phyloP scores from a whole-genome alignment of 2,888 invertebrate species.

The Stictocephala bisonia region DNA sequence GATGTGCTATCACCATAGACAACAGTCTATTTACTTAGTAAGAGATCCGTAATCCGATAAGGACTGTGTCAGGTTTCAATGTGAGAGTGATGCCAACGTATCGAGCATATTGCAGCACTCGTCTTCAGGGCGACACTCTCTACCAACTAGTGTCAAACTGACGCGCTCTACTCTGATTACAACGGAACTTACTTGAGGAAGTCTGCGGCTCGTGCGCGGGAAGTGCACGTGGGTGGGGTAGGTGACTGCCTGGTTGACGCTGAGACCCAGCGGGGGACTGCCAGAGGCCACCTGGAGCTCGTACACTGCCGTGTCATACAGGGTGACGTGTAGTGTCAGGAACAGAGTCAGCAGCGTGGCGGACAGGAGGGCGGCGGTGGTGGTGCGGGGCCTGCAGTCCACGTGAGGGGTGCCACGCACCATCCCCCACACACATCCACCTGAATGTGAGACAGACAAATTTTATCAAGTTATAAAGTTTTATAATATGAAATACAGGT shows the following conservation, averaged over 20 bases:
- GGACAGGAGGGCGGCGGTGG: conserved; percentile 46
- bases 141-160: too few relatives aligned
- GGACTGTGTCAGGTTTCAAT: too few relatives aligned
- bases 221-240: conserved; percentile 67
- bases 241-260: conserved; percentile 47
- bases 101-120: too few relatives aligned
- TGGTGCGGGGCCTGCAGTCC: conserved; percentile 47
- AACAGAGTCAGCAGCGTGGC: conserved; percentile 51
- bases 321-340: conserved; percentile 52
- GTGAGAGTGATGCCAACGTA: too few relatives aligned
- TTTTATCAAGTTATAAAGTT: too few relatives aligned
- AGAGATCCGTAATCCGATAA: too few relatives aligned
- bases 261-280: conserved; percentile 35
- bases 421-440: conserved; percentile 43
- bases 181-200: conserved; percentile 68
- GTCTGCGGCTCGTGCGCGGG: conserved; percentile 71
- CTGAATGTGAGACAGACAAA: too few relatives aligned
- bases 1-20: too few relatives aligned
- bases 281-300: conserved; percentile 49
- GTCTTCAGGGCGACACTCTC: too few relatives aligned
- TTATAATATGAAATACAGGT: too few relatives aligned
- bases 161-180: too few relatives aligned
- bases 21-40: too few relatives aligned
- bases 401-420: conserved; percentile 33
- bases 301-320: conserved; percentile 52